A percentile compares a stretch with the other conserved stretches of the same genome.
Evolutionary conservation across 2,888 invertebrate genomes (phyloP).

Genomic region (Pseudococcus longispinus): DNA sequence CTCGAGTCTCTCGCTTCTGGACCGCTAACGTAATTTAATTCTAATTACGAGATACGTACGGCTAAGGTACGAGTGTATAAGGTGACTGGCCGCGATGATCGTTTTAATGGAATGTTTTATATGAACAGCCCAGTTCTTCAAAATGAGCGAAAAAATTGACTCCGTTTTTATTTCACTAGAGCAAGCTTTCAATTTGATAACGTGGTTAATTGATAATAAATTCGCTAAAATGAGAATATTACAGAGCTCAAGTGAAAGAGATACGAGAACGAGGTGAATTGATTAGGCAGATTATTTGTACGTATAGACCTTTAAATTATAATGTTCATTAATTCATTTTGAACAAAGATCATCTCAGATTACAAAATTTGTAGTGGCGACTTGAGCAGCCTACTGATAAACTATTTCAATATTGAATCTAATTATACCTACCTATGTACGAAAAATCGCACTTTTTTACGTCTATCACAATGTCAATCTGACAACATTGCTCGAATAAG

Average conservation of each 20-base stretch:
- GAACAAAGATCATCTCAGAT: too few species aligned
- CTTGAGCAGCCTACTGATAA: not conserved
- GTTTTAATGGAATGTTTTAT: not conserved
- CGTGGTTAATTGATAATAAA: too few species aligned
- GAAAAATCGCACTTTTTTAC: not conserved
- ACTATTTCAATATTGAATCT: not conserved
- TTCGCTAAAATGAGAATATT: too few species aligned
- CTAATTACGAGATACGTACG: not conserved
- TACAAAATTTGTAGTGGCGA: not conserved
- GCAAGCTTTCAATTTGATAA: not conserved
- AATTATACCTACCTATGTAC: not conserved
- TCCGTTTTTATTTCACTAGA: not conserved
- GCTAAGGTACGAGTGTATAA: not conserved
- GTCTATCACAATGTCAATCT: not conserved
- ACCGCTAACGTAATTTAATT: slow-evolving; percentile 1
- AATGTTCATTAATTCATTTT: too few species aligned
- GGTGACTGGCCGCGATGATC: not conserved
- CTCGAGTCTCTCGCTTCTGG: not conserved
- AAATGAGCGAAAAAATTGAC: not conserved
- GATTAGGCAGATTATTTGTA: too few species aligned
- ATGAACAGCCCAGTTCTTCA: not conserved
- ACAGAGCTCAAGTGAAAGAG: too few species aligned
- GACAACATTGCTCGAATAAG: not conserved
- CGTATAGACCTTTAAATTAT: too few species aligned
- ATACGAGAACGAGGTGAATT: too few species aligned